phyloP scores from a whole-genome alignment of 2,113 vertebrate species.

The Paedocypris sp. region DNA sequence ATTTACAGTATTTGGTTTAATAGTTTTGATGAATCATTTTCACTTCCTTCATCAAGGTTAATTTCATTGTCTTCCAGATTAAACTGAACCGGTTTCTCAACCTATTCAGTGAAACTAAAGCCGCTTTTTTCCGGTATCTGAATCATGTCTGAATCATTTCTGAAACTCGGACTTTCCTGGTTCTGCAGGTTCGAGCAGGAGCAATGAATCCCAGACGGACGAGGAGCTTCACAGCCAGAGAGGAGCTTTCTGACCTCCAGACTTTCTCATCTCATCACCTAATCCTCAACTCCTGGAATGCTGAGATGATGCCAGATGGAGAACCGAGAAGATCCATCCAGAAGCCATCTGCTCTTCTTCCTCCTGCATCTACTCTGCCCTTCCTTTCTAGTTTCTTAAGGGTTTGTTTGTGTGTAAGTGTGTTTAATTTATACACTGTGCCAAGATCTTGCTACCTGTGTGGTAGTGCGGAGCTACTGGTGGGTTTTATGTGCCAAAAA shows the following conservation, averaged over 20 bases:
- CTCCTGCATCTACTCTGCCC: not conserved
- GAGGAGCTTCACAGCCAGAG: slow-evolving; percentile 21
- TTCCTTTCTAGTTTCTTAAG: not conserved
- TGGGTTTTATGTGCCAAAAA: not conserved
- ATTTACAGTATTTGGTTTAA: no score
- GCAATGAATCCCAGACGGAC: slow-evolving; percentile 21
- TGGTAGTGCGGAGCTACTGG: not conserved
- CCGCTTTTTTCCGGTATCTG: no score
- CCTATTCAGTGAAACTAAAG: no score
- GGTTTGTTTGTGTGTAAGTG: not conserved
- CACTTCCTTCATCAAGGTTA: no score
- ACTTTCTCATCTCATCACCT: not conserved
- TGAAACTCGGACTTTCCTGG: not conserved
- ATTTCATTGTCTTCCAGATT: no score
- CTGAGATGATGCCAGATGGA: not conserved
- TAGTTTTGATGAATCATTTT: no score
- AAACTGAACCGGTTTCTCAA: no score
- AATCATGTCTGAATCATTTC: not conserved
- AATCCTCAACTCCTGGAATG: slow-evolving; percentile 5
- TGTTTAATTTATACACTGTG: slow-evolving; percentile 33
- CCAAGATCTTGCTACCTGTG: not conserved
- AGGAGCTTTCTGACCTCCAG: slow-evolving; percentile 12
- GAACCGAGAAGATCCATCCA: not conserved
- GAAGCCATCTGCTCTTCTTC: not conserved
- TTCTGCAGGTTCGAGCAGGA: slow-evolving; percentile 32